Conservation (phyloP, 2,888 invertebrate genomes). For the Harpalus rufipes region DNA sequence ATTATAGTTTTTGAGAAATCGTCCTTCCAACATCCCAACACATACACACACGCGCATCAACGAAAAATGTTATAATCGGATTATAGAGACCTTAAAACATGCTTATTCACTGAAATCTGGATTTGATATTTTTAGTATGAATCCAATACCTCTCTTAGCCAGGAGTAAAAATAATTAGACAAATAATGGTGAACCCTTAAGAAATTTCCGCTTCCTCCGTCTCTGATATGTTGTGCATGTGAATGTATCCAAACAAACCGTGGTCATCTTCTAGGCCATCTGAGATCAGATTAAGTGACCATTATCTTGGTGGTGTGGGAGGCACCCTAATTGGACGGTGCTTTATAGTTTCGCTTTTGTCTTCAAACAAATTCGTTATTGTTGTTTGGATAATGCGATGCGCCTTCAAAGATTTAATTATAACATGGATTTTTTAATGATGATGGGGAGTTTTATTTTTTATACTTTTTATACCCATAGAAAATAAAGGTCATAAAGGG, state of each 20-base stretch:
- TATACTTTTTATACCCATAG: not conserved
- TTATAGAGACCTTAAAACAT: no score
- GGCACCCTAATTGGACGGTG: slow-evolving; percentile 52
- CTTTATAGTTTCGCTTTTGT: slow-evolving; percentile 48
- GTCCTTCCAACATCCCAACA: no score
- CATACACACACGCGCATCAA: no score
- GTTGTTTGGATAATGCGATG: slow-evolving; percentile 49
- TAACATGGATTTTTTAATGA: slow-evolving; percentile 38
- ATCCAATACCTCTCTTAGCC: no score
- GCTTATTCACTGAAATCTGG: no score
- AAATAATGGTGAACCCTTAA: not conserved
- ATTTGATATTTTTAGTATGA: no score
- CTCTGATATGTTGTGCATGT: not conserved
- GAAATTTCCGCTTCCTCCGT: not conserved
- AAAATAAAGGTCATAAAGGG: no score
- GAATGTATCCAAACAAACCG: slow-evolving; percentile 40
- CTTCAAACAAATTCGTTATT: slow-evolving; percentile 53
- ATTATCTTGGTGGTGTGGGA: slow-evolving; percentile 53
- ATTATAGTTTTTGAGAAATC: no score
- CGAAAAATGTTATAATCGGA: no score
- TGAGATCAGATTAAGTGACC: slow-evolving; percentile 55
- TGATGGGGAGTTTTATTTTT: not conserved
- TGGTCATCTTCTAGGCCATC: slow-evolving; percentile 42
- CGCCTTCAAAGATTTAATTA: slow-evolving; percentile 48
- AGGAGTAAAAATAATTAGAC: no score